phyloP scores from a whole-genome alignment of 2,888 invertebrate genomes.

The Protonemura montana region DNA sequence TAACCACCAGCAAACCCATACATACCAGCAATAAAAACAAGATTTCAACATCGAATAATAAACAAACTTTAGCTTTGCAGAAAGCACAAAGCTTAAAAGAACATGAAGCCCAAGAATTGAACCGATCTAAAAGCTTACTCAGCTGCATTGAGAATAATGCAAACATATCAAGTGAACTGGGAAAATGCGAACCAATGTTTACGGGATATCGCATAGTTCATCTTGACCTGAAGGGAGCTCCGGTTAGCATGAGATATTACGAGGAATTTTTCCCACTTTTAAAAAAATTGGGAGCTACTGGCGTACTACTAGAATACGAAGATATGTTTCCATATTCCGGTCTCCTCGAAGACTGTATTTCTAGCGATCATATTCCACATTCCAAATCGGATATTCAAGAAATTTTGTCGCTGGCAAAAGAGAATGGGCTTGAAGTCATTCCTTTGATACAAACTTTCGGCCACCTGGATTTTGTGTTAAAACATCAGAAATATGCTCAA shows the following conservation, averaged over 20 bases:
- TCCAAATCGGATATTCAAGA: slow-evolving; percentile 62
- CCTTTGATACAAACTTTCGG: slow-evolving; percentile 86
- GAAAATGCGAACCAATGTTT: slow-evolving; percentile 51
- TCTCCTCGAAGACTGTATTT: slow-evolving; percentile 60
- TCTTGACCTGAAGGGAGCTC: slow-evolving; percentile 85
- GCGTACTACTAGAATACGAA: slow-evolving; percentile 83
- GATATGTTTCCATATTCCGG: slow-evolving; percentile 85
- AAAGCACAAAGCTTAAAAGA: too few relatives aligned
- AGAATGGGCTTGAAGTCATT: slow-evolving; percentile 71
- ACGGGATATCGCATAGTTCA: slow-evolving; percentile 73
- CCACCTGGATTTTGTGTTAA: slow-evolving; percentile 82
- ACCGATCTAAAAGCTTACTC: too few relatives aligned
- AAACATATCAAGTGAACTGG: too few relatives aligned
- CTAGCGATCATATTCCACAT: slow-evolving; percentile 70
- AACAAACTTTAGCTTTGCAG: too few relatives aligned
- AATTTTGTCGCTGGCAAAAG: slow-evolving; percentile 66
- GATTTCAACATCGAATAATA: too few relatives aligned
- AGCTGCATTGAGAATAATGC: too few relatives aligned
- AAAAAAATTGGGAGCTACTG: slow-evolving; percentile 73
- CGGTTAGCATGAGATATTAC: slow-evolving; percentile 72
- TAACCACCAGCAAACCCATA: too few relatives aligned
- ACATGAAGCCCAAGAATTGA: too few relatives aligned
- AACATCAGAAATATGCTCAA: slow-evolving; percentile 70
- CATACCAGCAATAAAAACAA: too few relatives aligned
- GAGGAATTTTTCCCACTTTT: slow-evolving; percentile 69